Evolutionary conservation across 1,140 invertebrate genomes (phyloP).

Genomic region (Drosophila persimilis): DNA sequence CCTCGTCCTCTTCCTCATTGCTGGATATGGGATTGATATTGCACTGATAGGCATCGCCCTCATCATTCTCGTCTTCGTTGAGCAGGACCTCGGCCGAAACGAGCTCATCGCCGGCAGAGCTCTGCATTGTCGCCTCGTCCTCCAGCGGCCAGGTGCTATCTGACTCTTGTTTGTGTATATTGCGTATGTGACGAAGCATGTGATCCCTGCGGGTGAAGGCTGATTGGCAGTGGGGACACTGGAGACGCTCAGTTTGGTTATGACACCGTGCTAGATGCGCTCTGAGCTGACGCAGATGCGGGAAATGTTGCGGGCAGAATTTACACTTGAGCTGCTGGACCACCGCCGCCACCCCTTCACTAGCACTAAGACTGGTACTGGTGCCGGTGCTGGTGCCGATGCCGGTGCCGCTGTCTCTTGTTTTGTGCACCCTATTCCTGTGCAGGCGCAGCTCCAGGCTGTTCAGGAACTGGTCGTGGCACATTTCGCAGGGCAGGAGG

Average conservation of each 20-base stretch:
- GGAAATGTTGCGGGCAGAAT: slow-evolving; percentile 60
- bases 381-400: neutral
- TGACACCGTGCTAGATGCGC: slow-evolving; percentile 60
- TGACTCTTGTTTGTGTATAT: slow-evolving; percentile 47
- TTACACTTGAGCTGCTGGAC: slow-evolving; percentile 57
- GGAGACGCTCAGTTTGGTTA: slow-evolving; percentile 40
- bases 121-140: slow-evolving; percentile 48
- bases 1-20: slow-evolving; percentile 65
- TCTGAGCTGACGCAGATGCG: slow-evolving; percentile 56
- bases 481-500: slow-evolving; percentile 69
- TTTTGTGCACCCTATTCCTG: slow-evolving; percentile 48
- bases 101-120: slow-evolving; percentile 43
- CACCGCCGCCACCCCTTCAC: too few species aligned
- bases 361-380: too few species aligned
- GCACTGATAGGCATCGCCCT: slow-evolving; percentile 31
- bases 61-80: slow-evolving; percentile 42
- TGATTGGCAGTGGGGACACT: slow-evolving; percentile 59
- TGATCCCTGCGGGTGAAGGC: slow-evolving; percentile 69
- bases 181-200: slow-evolving; percentile 64
- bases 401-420: slow-evolving; percentile 15
- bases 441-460: slow-evolving; percentile 63
- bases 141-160: slow-evolving; percentile 16
- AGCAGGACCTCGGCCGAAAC: slow-evolving; percentile 60
- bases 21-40: slow-evolving; percentile 77
- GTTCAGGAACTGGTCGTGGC: slow-evolving; percentile 66